Percentiles rank a stretch among this genome's conserved stretches.
Evolutionary conservation across 2,113 vertebrate genomes (phyloP).

Genomic region (Callithrix jacchus): DNA sequence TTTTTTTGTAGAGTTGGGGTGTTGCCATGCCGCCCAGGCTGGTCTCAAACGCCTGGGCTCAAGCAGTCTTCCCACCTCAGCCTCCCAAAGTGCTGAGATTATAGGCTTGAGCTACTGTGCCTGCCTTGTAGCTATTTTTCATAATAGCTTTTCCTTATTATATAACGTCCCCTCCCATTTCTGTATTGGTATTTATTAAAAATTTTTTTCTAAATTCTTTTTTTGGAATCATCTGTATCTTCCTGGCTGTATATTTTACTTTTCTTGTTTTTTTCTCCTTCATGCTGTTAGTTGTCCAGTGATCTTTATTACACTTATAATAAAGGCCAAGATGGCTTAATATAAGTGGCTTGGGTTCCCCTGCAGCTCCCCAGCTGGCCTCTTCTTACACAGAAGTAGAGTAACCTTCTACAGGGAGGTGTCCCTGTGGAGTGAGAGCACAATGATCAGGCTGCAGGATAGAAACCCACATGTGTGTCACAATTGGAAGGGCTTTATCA

Average conservation of each 20-base stretch:
- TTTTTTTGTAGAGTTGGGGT: neutral
- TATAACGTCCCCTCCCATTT: neutral
- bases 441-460: neutral
- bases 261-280: neutral
- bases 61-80: neutral
- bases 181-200: neutral
- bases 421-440: neutral
- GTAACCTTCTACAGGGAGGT: neutral
- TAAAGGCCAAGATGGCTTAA: neutral
- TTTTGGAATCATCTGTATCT: neutral
- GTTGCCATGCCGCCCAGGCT: neutral
- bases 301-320: neutral
- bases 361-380: neutral
- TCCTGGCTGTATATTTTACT: neutral
- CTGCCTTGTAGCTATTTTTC: neutral
- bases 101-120: neutral
- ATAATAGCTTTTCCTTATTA: neutral
- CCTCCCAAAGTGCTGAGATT: neutral
- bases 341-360: neutral
- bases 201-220: neutral
- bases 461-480: neutral
- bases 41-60: neutral
- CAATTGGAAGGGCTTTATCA: rapidly evolving
- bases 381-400: neutral
- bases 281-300: neutral